Conservation (phyloP, 2,113 vertebrate genomes). For the Eudyptes chrysolophus region DNA sequence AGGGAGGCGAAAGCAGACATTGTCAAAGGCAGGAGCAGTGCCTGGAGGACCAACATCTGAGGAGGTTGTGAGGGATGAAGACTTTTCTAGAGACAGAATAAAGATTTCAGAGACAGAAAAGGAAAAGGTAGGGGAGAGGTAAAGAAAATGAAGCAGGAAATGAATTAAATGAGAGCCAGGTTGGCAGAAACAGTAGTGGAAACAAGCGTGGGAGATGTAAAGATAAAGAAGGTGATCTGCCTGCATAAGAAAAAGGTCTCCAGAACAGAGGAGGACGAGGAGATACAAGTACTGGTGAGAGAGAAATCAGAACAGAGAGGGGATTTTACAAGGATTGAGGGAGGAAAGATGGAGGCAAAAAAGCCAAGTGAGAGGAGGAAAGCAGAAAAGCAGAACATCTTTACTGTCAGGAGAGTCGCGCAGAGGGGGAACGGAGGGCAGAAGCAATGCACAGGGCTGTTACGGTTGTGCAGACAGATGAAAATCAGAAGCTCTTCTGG, state of each 20-base stretch:
- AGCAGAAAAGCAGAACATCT: neutral
- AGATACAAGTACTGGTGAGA: neutral
- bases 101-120: neutral
- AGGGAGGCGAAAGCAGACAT: neutral
- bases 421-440: neutral
- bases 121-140: neutral
- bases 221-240: neutral
- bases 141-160: neutral
- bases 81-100: neutral
- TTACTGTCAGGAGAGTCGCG: neutral
- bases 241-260: neutral
- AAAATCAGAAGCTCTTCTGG: neutral
- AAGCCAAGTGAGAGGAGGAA: neutral
- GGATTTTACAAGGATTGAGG: neutral
- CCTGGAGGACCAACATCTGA: neutral
- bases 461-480: accelerated
- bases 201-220: neutral
- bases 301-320: neutral
- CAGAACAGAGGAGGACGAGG: neutral
- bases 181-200: neutral
- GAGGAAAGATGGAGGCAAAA: accelerated
- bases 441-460: too few species aligned
- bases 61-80: neutral
- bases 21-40: neutral
- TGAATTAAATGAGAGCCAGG: neutral